phyloP scores from a whole-genome alignment of 2,797 vertebrate genomes.

The Pseudochirops cupreus region DNA sequence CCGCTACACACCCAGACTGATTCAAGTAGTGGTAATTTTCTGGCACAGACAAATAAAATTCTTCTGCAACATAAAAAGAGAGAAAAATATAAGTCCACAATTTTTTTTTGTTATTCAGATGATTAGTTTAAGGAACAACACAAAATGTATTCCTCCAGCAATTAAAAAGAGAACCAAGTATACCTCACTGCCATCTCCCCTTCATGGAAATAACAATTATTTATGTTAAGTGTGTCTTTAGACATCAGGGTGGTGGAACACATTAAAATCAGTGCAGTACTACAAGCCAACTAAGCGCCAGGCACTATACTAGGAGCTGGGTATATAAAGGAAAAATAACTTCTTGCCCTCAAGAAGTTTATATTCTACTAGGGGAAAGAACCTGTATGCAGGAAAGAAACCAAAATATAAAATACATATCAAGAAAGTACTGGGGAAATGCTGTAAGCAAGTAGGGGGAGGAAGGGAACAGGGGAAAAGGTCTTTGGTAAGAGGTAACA shows the following conservation, averaged over 20 bases:
- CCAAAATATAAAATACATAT: not conserved
- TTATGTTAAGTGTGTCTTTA: not conserved
- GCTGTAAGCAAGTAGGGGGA: not conserved
- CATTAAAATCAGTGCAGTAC: not conserved
- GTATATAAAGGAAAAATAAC: not conserved
- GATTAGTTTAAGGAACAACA: not conserved
- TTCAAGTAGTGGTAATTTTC: slow-evolving; percentile 96
- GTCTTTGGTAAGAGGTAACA: not conserved
- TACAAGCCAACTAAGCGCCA: not conserved
- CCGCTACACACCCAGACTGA: slow-evolving; percentile 89
- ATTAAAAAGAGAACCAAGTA: not conserved
- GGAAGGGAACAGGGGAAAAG: not conserved
- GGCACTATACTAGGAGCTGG: not conserved
- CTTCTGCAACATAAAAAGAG: slow-evolving; percentile 86
- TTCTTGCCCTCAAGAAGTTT: not conserved
- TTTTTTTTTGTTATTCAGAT: not conserved
- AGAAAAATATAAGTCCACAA: slow-evolving; percentile 30
- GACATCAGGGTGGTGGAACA: not conserved
- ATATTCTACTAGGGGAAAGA: not conserved
- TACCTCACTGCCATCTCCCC: not conserved
- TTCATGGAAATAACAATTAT: not conserved
- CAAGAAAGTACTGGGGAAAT: not conserved
- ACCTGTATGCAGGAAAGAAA: not conserved
- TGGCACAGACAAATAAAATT: slow-evolving; percentile 90
- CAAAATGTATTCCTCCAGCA: not conserved